Base-by-base conservation (phyloP, 1,140 invertebrate genomes). In the Cryptotermes secundus region DNA sequence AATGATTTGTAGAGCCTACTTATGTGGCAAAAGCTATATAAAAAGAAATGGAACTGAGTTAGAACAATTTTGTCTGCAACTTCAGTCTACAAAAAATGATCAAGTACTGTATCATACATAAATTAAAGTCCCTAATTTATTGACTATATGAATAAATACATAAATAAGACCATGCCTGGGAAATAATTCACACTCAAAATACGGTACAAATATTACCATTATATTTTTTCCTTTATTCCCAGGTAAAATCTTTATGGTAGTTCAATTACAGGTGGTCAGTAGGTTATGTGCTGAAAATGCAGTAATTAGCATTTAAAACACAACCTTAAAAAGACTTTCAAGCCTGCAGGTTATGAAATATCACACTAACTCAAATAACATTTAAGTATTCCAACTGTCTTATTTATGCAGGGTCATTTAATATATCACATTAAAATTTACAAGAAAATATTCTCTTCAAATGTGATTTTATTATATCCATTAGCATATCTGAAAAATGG, bases 261-360 rank as follows among this genome's bases (percentile, higher is more conserved):
- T 53, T 81, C 84, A 81, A 84, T 81, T 82, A 83, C 42, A 80
- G 81, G 81, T 83, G 85, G 36, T 80, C 81, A 81, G 85, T 81
- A 84, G 85, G n/a, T 84, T 81, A 85, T 82, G 49, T 85, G 85
- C 85, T 85, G 85, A 84, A 85, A 85, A 85, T 81, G 85, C 79
- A 85, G 85, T 81, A 85, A 85, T 85, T 49, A 38, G 38, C 34
- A 59, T 84, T 83, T 79, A 83, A 72, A 38, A 82, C 38, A 82
- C 81, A 82, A 42, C 34, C 80, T 81, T 38, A 36, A 19, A 81
- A 49, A 82, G 14, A 34, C 3, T 31, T 45, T 82, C 31, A 45
- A 72, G n/a, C 59, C n/a, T n/a, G 59, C 26, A 72, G 59, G 59
- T 72, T 72, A 4, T 31, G 59, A 72, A 72, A 72, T 31, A 72